Evolutionary conservation across 2,113 vertebrate genomes (phyloP).

Genomic region (Mormyrus iriodes): DNA sequence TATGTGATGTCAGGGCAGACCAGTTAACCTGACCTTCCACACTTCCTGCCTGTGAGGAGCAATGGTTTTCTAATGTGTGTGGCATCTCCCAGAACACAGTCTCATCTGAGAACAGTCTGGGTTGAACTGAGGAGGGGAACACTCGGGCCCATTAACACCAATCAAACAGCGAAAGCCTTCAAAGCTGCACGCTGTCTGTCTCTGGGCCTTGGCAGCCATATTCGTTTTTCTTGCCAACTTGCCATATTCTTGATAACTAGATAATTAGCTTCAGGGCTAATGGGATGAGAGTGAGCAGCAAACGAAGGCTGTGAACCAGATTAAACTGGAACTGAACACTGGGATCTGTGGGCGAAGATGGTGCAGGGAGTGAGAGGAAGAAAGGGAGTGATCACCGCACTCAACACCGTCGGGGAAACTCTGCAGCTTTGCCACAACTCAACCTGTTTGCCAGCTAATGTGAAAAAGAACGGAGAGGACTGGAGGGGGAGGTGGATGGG

Average conservation of each 20-base stretch:
- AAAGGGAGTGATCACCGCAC: not conserved
- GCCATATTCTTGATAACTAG: not conserved
- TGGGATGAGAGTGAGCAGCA: not conserved
- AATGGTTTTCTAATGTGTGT: not conserved
- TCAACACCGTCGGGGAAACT: not conserved
- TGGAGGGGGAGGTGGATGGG: not conserved
- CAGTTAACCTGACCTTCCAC: not conserved
- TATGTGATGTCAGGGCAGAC: not conserved
- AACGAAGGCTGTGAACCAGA: not conserved
- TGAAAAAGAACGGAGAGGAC: not conserved
- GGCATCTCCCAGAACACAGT: not conserved
- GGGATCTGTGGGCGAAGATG: not conserved
- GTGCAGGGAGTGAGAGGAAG: not conserved
- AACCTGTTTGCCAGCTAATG: not conserved
- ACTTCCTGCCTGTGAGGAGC: not conserved
- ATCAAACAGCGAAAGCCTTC: not conserved
- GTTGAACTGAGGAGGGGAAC: not conserved
- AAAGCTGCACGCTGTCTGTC: not conserved
- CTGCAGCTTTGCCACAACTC: not conserved
- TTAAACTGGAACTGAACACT: not conserved
- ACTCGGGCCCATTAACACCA: not conserved
- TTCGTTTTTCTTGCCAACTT: not conserved
- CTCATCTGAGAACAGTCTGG: not conserved
- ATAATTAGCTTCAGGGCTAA: not conserved
- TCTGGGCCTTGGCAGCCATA: not conserved